Base-by-base conservation (phyloP, 2,888 invertebrate genomes). In the Zaprionus lineosus region DNA sequence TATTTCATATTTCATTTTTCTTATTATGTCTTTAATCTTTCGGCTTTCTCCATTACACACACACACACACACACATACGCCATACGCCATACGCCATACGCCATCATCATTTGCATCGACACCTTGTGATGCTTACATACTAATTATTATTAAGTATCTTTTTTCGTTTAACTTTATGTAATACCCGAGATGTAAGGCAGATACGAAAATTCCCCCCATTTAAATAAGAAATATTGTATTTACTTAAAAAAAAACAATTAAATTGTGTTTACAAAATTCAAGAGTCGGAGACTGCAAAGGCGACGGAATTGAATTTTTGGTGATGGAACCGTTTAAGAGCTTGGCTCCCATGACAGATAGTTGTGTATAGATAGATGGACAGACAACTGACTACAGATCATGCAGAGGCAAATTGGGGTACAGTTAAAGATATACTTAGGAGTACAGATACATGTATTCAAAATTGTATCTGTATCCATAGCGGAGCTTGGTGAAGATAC, bases 231-330 rank as follows among this genome's bases (percentile, higher is more conserved):
- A 83, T 69, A 63, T 78, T 68, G 60, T 85, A 72, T 79, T 85
- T 79, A 83, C 85, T 85, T 72, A 79, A 72, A 78, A 63, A 84
- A 78, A 63, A 84, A 78, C 60, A 74, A 83, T 81, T 77, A 68
- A 74, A 77, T 66, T 77, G 60, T 50, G 70, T 74, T 77, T 61
- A 82, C 71, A 69, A 81, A 64, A 63, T 36, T 18, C n/a, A 39
- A 29, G 11, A n/a, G n/a, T n/a, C 37, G 21, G 11, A 21, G 34
- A 34, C 16, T 16, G 34, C 34, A 34, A 24, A 41, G 31, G 28
- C 26, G 56, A 73, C 69, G 73, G 68, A 67, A 61, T 63, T 60
- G 37, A 43, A 37, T 36, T 48, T 46, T 48, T 46, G n/a, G n/a
- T n/a, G n/a, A n/a, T 33, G 53, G 60, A 31, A 33, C 15, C 56